Evolutionary conservation across 2,797 vertebrate genomes (phyloP).

Genomic region (Megaceryle alcyon): DNA sequence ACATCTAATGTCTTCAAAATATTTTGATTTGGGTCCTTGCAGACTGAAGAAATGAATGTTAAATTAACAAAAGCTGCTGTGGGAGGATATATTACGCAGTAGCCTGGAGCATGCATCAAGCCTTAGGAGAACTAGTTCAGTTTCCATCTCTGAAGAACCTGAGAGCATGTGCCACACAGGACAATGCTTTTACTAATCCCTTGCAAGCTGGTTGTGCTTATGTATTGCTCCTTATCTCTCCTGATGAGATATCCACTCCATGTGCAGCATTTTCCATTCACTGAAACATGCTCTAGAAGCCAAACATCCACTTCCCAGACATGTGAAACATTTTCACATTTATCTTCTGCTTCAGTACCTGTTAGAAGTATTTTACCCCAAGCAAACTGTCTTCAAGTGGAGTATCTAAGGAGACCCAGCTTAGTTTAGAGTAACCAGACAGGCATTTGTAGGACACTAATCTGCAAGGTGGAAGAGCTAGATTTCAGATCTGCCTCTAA

Average conservation of each 20-base stretch:
- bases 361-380: not conserved
- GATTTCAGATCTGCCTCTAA: not conserved
- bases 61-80: not conserved
- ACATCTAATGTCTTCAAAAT: not conserved
- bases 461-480: not conserved
- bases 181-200: not conserved
- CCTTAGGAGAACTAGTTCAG: not conserved
- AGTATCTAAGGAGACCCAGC: not conserved
- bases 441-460: not conserved
- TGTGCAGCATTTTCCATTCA: not conserved
- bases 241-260: not conserved
- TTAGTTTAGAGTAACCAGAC: not conserved
- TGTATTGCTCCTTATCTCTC: not conserved
- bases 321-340: not conserved
- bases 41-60: not conserved
- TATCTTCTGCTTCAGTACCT: not conserved
- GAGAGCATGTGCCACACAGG: not conserved
- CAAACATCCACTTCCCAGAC: constrained; percentile 18
- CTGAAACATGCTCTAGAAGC: not conserved
- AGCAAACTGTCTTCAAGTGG: not conserved
- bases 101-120: not conserved
- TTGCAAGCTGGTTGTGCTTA: not conserved
- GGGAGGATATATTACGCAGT: not conserved
- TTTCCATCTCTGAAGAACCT: not conserved
- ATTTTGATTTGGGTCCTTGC: not conserved